phyloP scores from a whole-genome alignment of 2,888 invertebrate species.

The Limnephilus marmoratus region DNA sequence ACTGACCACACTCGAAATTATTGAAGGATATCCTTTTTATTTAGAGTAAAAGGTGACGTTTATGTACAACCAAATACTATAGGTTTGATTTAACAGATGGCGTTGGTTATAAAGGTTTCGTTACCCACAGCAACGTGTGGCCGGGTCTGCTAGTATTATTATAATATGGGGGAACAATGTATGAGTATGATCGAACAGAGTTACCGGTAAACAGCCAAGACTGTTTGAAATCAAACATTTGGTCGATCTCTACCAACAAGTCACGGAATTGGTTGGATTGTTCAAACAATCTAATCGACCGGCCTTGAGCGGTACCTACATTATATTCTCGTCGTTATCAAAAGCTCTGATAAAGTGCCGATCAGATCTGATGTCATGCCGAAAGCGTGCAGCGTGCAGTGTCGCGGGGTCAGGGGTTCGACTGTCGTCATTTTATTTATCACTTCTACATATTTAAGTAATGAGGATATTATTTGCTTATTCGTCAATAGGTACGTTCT shows the following conservation, averaged over 20 bases:
- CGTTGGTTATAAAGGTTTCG: no score
- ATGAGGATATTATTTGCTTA: not conserved
- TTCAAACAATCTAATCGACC: not conserved
- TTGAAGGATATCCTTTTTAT: no score
- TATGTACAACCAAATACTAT: no score
- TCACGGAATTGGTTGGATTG: not conserved
- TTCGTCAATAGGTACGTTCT: not conserved
- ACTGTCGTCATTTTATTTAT: not conserved
- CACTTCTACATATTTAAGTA: not conserved
- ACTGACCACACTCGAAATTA: no score
- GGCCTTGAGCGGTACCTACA: not conserved
- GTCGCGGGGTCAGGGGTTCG: not conserved
- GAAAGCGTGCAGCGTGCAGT: conserved; percentile 2
- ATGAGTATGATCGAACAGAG: not conserved
- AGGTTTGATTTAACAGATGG: no score
- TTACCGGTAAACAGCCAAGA: not conserved
- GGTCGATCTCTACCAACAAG: not conserved
- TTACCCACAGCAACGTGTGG: no score
- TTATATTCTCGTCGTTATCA: not conserved
- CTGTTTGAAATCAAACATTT: not conserved
- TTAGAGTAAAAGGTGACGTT: no score
- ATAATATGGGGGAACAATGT: no score
- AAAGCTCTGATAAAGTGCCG: not conserved
- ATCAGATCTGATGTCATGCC: not conserved
- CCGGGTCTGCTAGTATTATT: no score